phyloP scores from a whole-genome alignment of 2,888 invertebrate species.

The Tinea semifulvella region DNA sequence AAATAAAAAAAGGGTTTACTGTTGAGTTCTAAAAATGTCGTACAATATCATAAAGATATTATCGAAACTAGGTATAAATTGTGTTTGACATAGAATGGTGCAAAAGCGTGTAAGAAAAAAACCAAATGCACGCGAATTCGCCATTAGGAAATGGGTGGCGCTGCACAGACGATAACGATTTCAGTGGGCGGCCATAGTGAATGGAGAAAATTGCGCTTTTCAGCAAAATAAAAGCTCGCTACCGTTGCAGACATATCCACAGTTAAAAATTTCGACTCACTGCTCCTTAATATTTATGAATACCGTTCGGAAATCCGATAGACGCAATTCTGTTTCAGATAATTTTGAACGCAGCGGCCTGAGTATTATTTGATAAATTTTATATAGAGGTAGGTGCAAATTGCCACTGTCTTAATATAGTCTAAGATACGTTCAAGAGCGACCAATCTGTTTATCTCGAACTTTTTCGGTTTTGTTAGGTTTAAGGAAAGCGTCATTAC shows the following conservation, averaged over 20 bases:
- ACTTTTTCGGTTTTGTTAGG: no score
- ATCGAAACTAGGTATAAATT: background rate
- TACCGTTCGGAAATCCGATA: constrained; percentile 2
- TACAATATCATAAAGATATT: no score
- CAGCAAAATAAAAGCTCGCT: constrained; percentile 53
- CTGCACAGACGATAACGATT: constrained; percentile 56
- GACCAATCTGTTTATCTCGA: no score
- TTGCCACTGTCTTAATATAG: no score
- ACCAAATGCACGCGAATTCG: constrained; percentile 55
- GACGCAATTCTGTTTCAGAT: background rate
- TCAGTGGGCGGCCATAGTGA: constrained; percentile 51
- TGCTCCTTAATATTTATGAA: constrained; percentile 29
- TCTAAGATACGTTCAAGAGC: no score
- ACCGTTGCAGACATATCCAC: constrained; percentile 33
- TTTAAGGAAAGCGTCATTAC: no score
- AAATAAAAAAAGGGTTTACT: no score
- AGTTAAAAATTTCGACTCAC: constrained; percentile 32
- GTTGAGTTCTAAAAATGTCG: no score
- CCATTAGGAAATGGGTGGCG: constrained; percentile 60
- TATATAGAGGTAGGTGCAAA: no score
- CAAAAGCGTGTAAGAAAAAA: constrained; percentile 32
- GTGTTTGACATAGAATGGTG: background rate
- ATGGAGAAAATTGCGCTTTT: constrained; percentile 62
- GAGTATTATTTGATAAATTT: no score
- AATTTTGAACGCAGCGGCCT: no score